phyloP scores from a whole-genome alignment of 2,113 vertebrate species.

The Phyllostomus discolor region DNA sequence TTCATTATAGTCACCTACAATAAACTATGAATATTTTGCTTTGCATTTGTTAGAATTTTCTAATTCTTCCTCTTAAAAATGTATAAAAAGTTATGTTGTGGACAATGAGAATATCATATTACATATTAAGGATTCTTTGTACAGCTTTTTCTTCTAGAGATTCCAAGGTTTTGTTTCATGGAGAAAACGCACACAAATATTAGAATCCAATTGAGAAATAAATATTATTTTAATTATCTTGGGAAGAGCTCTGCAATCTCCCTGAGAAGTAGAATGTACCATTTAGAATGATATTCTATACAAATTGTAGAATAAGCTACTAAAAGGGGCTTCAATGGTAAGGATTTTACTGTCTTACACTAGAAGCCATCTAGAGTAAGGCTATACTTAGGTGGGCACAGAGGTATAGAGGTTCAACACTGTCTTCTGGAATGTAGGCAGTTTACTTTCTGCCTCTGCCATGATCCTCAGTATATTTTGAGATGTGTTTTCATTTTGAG shows the following conservation, averaged over 20 bases:
- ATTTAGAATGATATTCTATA: neutral
- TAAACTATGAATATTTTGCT: neutral
- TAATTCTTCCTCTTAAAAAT: neutral
- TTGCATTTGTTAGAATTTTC: neutral
- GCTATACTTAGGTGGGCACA: neutral
- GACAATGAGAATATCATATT: neutral
- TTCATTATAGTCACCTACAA: neutral
- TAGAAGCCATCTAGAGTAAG: neutral
- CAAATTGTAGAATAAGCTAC: neutral
- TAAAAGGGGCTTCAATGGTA: neutral
- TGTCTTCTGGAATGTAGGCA: neutral
- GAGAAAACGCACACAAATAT: neutral
- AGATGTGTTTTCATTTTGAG: neutral
- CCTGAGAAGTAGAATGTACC: neutral
- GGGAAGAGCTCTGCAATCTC: neutral
- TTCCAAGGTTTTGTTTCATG: neutral
- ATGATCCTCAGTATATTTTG: neutral
- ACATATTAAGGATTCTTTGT: neutral
- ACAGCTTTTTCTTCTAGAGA: neutral
- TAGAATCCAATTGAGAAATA: neutral
- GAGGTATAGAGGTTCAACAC: neutral
- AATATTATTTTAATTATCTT: neutral
- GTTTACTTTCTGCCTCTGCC: neutral
- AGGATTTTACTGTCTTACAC: neutral
- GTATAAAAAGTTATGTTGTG: neutral